These are phyloP conservation scores for Apis mellifera DNA, from an alignment of 1,140 invertebrate species.

Conservation along the genomic window Amel_HAv3.1 CM009939.2:8470501-8471000, in stretches of 20 bases:
- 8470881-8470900: constrained; percentile 63
- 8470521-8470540: too few relatives aligned
- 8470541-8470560: too few relatives aligned
- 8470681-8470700: constrained; percentile 82
- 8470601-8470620: not conserved
- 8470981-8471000: constrained; percentile 46
- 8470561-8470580: too few relatives aligned
- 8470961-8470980: constrained; percentile 29
- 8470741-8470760: constrained; percentile 64
- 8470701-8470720: constrained; percentile 77
- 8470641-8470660: constrained; percentile 81
- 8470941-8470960: constrained; percentile 51
- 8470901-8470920: constrained; percentile 60
- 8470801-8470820: constrained; percentile 61
- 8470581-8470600: too few relatives aligned
- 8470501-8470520: not conserved
- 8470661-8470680: constrained; percentile 80
- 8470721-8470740: constrained; percentile 62
- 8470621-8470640: constrained; percentile 74
- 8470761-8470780: constrained; percentile 79
- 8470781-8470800: constrained; percentile 73
- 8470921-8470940: constrained; percentile 52
- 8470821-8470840: constrained; percentile 69
- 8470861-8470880: constrained; percentile 69
- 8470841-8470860: constrained; percentile 61